Evolutionary conservation across 2,888 invertebrate genomes (phyloP).

Genomic region (Plagiodera versicolora): DNA sequence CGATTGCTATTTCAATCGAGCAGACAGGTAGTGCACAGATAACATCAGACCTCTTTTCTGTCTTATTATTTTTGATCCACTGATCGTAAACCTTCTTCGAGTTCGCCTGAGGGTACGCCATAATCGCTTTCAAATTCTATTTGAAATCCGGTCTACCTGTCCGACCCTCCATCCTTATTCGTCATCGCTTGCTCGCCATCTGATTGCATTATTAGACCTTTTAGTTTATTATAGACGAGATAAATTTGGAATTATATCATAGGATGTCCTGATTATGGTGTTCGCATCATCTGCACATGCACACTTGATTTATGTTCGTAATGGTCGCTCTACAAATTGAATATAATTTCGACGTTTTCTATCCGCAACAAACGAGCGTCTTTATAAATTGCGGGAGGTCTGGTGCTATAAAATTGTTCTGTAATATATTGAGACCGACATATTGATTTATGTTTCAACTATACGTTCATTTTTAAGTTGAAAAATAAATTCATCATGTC

Average conservation of each 20-base stretch:
- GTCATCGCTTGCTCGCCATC: slow-evolving; percentile 27
- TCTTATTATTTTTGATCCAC: slow-evolving; percentile 29
- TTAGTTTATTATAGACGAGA: slow-evolving; percentile 39
- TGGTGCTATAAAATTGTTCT: neutral
- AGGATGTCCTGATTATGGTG: slow-evolving; percentile 32
- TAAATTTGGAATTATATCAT: slow-evolving; percentile 40
- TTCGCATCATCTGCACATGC: slow-evolving; percentile 24
- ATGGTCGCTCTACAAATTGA: neutral
- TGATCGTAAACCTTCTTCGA: slow-evolving; percentile 31
- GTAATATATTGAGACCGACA: neutral
- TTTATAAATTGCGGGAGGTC: neutral
- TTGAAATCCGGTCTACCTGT: slow-evolving; percentile 33
- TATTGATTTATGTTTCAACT: too few species aligned
- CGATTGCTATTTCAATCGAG: neutral
- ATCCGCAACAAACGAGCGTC: neutral
- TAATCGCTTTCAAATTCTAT: slow-evolving; percentile 26
- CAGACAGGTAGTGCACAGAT: slow-evolving; percentile 1
- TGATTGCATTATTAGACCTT: slow-evolving; percentile 40
- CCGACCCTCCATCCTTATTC: slow-evolving; percentile 27
- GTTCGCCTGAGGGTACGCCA: slow-evolving; percentile 26
- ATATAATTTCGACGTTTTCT: neutral
- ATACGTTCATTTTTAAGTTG: too few species aligned
- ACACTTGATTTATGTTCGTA: slow-evolving; percentile 20
- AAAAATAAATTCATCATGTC: too few species aligned
- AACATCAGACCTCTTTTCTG: neutral